A percentile compares a stretch with the other conserved stretches of the same genome.
phyloP scores from a whole-genome alignment of 2,797 vertebrate genomes.

The Sus cebifrons region DNA sequence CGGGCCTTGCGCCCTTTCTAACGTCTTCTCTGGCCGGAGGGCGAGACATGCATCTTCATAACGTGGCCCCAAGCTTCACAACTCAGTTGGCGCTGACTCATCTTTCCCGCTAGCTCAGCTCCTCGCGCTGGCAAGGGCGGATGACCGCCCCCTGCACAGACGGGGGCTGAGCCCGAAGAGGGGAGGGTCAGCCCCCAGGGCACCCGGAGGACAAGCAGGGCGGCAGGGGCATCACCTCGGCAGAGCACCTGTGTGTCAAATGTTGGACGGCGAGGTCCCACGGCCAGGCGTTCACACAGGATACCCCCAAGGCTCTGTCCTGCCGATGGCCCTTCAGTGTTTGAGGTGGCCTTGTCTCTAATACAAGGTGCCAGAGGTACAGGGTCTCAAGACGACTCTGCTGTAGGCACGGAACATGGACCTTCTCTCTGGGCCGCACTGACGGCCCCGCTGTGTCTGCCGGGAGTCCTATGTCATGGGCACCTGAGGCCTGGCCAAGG shows the following conservation, averaged over 20 bases:
- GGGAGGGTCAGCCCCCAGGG: neutral
- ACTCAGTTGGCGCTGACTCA: accelerated
- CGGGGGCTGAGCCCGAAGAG: neutral
- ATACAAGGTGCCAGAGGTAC: neutral
- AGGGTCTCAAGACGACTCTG: neutral
- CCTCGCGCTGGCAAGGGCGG: neutral
- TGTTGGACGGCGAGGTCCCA: neutral
- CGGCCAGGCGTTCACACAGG: accelerated
- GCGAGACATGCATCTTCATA: accelerated
- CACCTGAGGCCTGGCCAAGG: neutral
- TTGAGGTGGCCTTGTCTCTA: neutral
- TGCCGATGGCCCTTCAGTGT: neutral
- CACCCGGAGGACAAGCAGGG: neutral
- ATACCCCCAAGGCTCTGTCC: neutral
- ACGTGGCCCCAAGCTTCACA: neutral
- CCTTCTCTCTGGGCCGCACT: too few species aligned
- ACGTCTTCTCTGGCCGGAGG: neutral
- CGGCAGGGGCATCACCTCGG: neutral
- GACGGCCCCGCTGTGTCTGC: neutral
- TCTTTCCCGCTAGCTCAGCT: neutral
- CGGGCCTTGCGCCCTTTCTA: neutral
- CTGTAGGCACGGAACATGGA: neutral
- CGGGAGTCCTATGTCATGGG: neutral
- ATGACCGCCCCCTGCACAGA: neutral
- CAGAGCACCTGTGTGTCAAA: accelerated